These are phyloP conservation scores for Garrulus glandarius DNA, from an alignment of 2,797 vertebrate genomes.

Conservation along the genomic window DNA sequence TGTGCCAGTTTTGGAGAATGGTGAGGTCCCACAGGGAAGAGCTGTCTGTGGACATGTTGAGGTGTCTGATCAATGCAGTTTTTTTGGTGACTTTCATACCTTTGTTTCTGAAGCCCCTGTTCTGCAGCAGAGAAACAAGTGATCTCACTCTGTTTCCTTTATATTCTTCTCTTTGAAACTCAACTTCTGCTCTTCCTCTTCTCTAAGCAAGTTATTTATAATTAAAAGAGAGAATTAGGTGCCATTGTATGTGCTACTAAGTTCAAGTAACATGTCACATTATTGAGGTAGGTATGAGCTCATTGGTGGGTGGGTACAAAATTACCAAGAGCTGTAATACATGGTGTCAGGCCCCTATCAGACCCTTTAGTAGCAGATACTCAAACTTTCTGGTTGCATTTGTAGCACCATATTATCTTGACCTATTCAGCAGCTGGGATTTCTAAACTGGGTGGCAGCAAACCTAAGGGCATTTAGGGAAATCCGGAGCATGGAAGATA, in stretches of 20 bases:
- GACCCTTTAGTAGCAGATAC: background rate
- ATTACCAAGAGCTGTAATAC: background rate
- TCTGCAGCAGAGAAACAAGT: background rate
- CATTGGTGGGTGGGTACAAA: background rate
- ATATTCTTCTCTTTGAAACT: background rate
- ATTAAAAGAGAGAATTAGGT: background rate
- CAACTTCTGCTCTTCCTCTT: background rate
- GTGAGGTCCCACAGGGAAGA: background rate
- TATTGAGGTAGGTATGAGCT: background rate
- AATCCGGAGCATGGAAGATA: background rate
- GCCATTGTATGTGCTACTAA: background rate
- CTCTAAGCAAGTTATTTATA: background rate
- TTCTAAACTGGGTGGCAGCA: background rate
- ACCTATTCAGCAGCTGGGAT: background rate
- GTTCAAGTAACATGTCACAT: background rate
- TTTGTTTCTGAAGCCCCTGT: background rate
- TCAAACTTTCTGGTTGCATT: background rate
- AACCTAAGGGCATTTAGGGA: background rate
- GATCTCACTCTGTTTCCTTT: background rate
- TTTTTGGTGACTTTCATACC: background rate
- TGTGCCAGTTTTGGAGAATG: background rate
- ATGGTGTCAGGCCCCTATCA: rapidly evolving
- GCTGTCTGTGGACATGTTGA: background rate
- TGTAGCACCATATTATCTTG: background rate
- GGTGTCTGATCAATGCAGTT: background rate